phyloP scores from a whole-genome alignment of 1,140 invertebrate species.

The Dolichoris vasculosae region DNA sequence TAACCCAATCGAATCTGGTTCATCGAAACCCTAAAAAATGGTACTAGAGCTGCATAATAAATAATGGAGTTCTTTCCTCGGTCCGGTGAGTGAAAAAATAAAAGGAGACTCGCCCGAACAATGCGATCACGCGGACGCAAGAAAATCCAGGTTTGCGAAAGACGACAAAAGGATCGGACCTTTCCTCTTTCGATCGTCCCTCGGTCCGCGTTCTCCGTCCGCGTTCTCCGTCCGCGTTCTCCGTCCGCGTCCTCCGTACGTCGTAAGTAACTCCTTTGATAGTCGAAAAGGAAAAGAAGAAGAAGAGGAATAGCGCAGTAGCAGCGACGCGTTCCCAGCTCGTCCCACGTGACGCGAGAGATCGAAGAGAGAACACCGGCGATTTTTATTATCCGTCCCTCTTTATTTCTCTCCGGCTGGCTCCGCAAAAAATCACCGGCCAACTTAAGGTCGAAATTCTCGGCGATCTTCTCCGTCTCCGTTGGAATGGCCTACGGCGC shows the following conservation, averaged over 20 bases:
- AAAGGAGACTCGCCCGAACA: not conserved
- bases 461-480: not conserved
- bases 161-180: not conserved
- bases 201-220: not conserved
- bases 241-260: not conserved
- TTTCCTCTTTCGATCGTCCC: not conserved
- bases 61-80: not conserved
- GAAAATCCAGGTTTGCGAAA: not conserved
- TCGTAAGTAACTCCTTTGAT: not conserved
- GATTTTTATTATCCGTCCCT: not conserved
- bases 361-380: not conserved
- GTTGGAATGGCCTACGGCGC: not conserved
- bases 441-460: slow-evolving; percentile 34
- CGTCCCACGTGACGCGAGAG: not conserved
- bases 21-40: not conserved
- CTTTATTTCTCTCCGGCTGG: not conserved
- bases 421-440: not conserved
- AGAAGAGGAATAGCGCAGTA: not conserved
- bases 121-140: not conserved
- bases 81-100: not conserved
- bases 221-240: not conserved
- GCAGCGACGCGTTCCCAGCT: not conserved
- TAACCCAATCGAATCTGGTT: not conserved
- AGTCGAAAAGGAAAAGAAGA: not conserved
- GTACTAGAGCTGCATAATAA: not conserved